Evolutionary conservation across 2,888 invertebrate species (phyloP), one percentile per base, ranked within the genome.

Genomic region (Limnephilus marmoratus): DNA sequence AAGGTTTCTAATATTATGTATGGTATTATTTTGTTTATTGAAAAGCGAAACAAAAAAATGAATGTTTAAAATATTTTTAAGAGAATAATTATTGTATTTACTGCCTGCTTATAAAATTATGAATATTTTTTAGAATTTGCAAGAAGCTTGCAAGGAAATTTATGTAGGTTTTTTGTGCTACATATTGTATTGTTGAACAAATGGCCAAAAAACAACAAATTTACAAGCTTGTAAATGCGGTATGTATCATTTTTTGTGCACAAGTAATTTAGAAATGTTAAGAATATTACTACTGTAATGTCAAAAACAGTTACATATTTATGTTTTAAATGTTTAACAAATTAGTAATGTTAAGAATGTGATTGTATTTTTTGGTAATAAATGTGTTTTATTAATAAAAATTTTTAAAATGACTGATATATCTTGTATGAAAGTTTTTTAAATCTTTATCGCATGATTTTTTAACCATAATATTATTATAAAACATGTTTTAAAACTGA

Each of bases 371-470:
- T 68, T 68, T n/a, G 68, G 68, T 68, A 68, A 68, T 68, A 68
- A 68, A 68, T 68, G 68, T 68, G 53, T 68, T 87, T 41, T 18
- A 88, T 88, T 7, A 88, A 68, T 53, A 87, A 45, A 87, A 29
- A 4, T 18, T 88, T 88, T 34, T 12, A 31, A 34, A 88, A 68
- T 68, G 53, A 49, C 88, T 88, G 88, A 88, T 88, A 87, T 11
- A 29, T 29, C 31, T 45, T 34, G 9, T 68, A 49, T 12, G 15
- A 49, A 88, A 41, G 29, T 24, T 87, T 12, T 45, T 88, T n/a
- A 29, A 49, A 87, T 88, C 68, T 88, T 88, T 88, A 34, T 68
- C 68, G 18, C 31, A 88, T 88, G 34, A 41, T 68, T 88, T 68
- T 53, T 24, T 68, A 68, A 68, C 68, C 68, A 68, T n/a, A n/a